Base-by-base conservation (phyloP, 1,140 invertebrate genomes). In the Ips typographus region DNA sequence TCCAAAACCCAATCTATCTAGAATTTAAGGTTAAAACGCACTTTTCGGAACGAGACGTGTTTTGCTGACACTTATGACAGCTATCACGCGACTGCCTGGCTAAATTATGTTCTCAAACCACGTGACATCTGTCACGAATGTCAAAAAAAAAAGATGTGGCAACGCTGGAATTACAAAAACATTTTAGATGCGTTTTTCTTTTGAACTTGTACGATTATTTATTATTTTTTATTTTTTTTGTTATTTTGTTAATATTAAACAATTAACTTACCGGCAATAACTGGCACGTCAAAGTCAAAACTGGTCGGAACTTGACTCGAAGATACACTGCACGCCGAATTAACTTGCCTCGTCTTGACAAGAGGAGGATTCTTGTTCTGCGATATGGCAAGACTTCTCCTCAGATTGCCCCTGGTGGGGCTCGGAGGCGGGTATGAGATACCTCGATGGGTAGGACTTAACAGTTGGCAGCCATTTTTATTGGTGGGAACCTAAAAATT, bases 401-500 rank as follows among this genome's bases (percentile, higher is more conserved):
- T 81, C 44, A 91, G 80, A 57, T 88, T 87, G 36, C 88, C 86
- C 76, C 88, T 83, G 52, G 89, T 88, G 52, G 90, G 90, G 49
- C 89, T 91, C 42, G 89, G 90, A 40, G 90, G 90, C 67, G 90
- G 90, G 80, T 92, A 91, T 36, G 89, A 90, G 72, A 90, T 87
- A 68, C 90, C 90, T 77, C 87, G 79, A 69, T 85, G 84, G 68
- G 82, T 83, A 47, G 83, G 83, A 74, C 83, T 84, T 73, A 84
- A 74, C 67, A 85, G 75, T 73, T 83, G 79, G 67, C 80, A 80
- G 72, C 81, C 80, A 73, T 81, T 83, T 71, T 81, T 84, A 42
- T 79, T 78, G 65, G 80, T 80, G 40, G 84, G 84, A 73, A 85
- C 68, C 68, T 70, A 44, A 39, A 65, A 70, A 2, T n/a, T 44